These are phyloP conservation scores for Pachyuromys duprasi DNA, from an alignment of 2,797 vertebrate genomes.

Conservation along the genomic window DNA sequence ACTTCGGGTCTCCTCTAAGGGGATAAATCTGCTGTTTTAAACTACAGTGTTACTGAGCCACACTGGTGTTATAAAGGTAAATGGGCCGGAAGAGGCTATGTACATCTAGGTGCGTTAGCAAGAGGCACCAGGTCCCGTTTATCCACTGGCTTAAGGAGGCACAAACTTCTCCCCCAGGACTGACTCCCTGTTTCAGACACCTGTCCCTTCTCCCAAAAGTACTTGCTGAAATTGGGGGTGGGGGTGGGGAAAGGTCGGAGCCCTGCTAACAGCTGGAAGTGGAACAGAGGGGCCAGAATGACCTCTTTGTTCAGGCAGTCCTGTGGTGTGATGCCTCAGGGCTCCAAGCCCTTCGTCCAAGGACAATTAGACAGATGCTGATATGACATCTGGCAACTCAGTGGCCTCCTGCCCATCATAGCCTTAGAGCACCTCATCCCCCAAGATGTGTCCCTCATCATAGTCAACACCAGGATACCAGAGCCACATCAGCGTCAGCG, in stretches of 20 bases:
- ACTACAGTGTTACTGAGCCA: neutral
- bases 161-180: neutral
- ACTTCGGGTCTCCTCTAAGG: neutral
- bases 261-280: neutral
- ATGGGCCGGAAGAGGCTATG: neutral
- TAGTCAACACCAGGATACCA: too few species aligned
- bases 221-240: neutral
- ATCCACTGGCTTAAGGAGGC: neutral
- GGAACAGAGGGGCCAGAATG: fast-evolving
- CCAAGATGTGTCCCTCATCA: neutral
- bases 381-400: too few species aligned
- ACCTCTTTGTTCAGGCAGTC: neutral
- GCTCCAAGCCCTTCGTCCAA: fast-evolving
- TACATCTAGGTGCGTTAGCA: neutral
- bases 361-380: neutral
- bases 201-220: fast-evolving
- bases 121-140: fast-evolving
- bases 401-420: neutral
- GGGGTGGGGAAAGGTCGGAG: neutral
- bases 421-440: neutral
- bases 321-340: neutral
- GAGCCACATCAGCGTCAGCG: neutral
- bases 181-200: neutral
- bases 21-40: neutral
- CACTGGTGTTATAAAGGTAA: neutral